phyloP scores from a whole-genome alignment of 1,140 invertebrate species.

The Lepidurus arcticus region DNA sequence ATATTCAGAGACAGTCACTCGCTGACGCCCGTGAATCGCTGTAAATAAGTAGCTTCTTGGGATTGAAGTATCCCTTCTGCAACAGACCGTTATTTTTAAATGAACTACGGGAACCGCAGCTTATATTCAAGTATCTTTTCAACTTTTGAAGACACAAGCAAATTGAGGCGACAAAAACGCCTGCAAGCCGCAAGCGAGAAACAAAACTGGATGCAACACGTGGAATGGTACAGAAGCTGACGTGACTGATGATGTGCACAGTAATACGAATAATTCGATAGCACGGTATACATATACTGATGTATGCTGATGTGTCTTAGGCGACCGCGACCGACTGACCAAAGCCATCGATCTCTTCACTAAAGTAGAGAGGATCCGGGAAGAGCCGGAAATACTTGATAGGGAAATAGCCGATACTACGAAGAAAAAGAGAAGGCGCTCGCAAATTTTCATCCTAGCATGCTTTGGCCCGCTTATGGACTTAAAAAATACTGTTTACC shows the following conservation, averaged over 20 bases:
- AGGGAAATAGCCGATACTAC: not conserved
- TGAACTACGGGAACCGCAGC: not conserved
- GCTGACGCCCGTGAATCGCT: not conserved
- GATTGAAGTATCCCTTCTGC: not conserved
- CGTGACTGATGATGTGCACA: not conserved
- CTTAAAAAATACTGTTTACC: constrained; percentile 1
- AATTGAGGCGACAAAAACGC: too few species aligned
- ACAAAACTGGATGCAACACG: too few species aligned
- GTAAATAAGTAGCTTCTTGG: not conserved
- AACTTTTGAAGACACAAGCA: too few species aligned
- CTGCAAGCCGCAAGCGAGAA: too few species aligned
- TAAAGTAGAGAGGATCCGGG: not conserved
- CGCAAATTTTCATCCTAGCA: not conserved
- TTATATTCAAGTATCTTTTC: not conserved
- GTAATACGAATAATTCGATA: not conserved
- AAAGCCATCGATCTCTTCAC: constrained; percentile 5
- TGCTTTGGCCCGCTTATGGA: not conserved
- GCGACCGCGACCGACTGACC: not conserved
- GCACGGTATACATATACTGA: not conserved
- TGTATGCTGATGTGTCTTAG: not conserved
- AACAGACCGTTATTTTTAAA: not conserved
- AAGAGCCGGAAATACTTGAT: not conserved
- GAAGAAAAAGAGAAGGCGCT: not conserved
- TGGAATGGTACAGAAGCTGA: too few species aligned
- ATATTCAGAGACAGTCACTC: not conserved